phyloP scores from a whole-genome alignment of 2,113 vertebrate genomes.

The Tupaia tana region DNA sequence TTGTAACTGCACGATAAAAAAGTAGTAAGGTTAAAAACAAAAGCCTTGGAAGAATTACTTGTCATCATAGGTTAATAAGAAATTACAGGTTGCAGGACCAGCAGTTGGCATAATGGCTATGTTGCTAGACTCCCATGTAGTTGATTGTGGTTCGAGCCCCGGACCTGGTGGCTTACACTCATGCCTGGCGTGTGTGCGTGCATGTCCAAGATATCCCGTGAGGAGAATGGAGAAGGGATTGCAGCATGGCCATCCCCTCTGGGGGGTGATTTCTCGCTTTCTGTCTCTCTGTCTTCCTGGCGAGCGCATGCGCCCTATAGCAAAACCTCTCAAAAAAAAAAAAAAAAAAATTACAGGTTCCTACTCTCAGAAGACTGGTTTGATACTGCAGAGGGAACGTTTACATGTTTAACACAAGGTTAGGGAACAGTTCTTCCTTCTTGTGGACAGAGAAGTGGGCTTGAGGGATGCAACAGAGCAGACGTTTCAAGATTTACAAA shows the following conservation, averaged over 20 bases:
- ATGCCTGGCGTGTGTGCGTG: no score
- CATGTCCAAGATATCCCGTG: no score
- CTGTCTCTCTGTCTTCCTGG: no score
- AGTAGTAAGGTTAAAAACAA: conserved; percentile 39
- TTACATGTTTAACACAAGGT: neutral
- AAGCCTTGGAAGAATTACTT: conserved; percentile 29
- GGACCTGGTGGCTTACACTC: no score
- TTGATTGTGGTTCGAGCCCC: no score
- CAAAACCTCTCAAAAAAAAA: no score
- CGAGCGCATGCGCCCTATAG: no score
- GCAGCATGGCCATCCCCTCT: no score
- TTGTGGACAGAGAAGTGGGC: neutral
- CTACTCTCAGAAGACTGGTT: neutral
- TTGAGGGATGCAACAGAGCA: neutral
- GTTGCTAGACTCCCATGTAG: no score
- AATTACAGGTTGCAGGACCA: neutral
- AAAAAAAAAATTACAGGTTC: conserved; percentile 40
- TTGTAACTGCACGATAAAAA: conserved; percentile 87
- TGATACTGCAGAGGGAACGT: neutral
- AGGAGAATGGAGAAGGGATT: no score
- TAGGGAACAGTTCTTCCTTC: neutral
- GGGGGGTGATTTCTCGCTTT: no score
- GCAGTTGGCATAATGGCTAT: no score
- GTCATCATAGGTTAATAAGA: conserved; percentile 5
- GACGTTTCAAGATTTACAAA: conserved; percentile 44